Evolutionary conservation across 2,113 vertebrate genomes (phyloP), one percentile per base, ranked within the genome.

Genomic region (Carlito syrichta): DNA sequence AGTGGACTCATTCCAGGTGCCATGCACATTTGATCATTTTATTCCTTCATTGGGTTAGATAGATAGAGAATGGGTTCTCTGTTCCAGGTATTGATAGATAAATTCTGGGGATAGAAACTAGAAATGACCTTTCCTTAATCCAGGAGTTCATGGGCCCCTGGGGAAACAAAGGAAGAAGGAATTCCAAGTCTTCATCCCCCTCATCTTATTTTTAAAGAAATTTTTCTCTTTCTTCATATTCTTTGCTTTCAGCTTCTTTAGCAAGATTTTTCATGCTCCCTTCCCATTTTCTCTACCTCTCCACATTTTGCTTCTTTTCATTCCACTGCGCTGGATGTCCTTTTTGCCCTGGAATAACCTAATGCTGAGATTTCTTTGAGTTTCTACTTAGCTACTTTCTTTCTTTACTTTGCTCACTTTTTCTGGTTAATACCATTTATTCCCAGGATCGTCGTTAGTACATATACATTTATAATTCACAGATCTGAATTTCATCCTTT

Each of bases 211-310:
- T 86, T 86, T 40, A 54, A 52, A 77, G 60, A 91, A 81, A 81
- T 50, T 4, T 5, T 50, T 86, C 4, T 90, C 54, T 17, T 48
- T 89, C 84, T 56, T 40, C 6, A 9, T 50, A 22, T 2, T 50
- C 68, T 79, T 84, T 43, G 81, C n/a, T 88, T 45, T 93, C 48
- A 68, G 10, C 54, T 54, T 81, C 50, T 76, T 43, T 30, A 11
- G 5, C 38, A 48, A 14, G 27, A 19, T 52, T 5, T 48, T 35
- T 38, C 50, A 25, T 11, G 40, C 27, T 30, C 22, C 6, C 5
- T 1, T 8, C 9, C 35, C 23, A n/a, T 17, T 1, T 4, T 58
- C 0, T 0, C 50, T 11, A 5, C 62, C 11, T 48, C 45, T 74
- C 38, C 2, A 6, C 32, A 5, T 6, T 5, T 8, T 11, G 14